A percentile compares a stretch with the other conserved stretches of the same genome.
These are phyloP conservation scores for Aphaenogaster floridana DNA, from an alignment of 1,140 invertebrate species.

Conservation along the genomic window DNA sequence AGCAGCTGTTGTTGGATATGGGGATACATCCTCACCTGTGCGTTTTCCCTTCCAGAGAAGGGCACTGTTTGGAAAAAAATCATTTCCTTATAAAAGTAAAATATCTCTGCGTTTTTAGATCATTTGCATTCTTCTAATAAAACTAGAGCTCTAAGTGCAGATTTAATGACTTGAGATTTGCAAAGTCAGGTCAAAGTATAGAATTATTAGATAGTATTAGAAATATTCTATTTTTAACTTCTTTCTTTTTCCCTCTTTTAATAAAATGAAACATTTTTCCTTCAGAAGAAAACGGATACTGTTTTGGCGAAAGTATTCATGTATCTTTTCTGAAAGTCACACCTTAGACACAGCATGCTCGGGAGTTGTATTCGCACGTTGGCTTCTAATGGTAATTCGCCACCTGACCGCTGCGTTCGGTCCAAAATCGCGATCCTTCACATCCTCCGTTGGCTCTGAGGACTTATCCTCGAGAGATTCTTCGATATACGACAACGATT, in stretches of 20 bases:
- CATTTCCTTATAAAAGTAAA: background rate
- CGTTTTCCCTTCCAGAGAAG: background rate
- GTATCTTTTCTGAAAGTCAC: background rate
- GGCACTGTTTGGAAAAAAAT: background rate
- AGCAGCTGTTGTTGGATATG: background rate
- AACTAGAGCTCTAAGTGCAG: background rate
- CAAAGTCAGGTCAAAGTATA: background rate
- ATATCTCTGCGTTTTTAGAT: background rate
- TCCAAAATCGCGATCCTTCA: background rate
- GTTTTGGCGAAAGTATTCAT: background rate
- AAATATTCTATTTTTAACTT: no score
- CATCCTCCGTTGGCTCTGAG: background rate
- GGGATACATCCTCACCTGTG: background rate
- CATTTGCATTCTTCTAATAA: background rate
- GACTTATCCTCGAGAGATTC: background rate
- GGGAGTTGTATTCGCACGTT: background rate
- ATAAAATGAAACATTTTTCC: background rate
- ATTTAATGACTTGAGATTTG: background rate
- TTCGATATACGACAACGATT: background rate
- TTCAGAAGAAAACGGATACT: background rate
- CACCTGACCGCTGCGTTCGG: constrained; percentile 7
- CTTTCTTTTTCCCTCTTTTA: no score
- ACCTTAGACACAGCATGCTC: background rate
- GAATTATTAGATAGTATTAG: background rate
- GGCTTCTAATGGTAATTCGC: constrained; percentile 17